Conservation (phyloP, 2,888 invertebrate species). For the Campaea margaritaria region DNA sequence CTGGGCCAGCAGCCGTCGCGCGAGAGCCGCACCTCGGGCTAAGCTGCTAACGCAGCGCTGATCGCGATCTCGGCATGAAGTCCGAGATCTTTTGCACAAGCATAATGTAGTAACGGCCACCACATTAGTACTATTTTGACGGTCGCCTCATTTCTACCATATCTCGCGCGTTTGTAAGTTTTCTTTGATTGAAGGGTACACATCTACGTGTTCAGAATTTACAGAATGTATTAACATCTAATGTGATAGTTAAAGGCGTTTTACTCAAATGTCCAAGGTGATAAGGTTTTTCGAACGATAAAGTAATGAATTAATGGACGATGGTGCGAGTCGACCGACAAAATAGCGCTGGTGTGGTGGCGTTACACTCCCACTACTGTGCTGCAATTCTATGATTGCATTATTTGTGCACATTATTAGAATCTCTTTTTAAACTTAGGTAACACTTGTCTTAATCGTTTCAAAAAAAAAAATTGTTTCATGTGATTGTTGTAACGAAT, state of each 20-base stretch:
- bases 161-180: background rate
- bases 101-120: conserved; percentile 1
- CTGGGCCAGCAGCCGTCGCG: too few relatives aligned
- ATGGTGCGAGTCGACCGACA: background rate
- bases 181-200: background rate
- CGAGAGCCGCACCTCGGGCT: too few relatives aligned
- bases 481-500: too few relatives aligned
- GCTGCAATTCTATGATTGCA: background rate
- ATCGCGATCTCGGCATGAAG: background rate
- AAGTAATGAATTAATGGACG: background rate
- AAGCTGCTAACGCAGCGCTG: background rate
- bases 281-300: too few relatives aligned
- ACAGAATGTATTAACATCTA: too few relatives aligned
- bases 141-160: background rate
- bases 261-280: too few relatives aligned
- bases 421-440: background rate
- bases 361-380: background rate
- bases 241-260: too few relatives aligned
- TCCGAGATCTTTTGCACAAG: background rate
- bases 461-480: too few relatives aligned
- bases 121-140: background rate
- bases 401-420: background rate
- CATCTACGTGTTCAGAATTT: too few relatives aligned
- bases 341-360: conserved; percentile 1
- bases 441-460: too few relatives aligned